Percentiles rank a stretch among this genome's conserved stretches.
Evolutionary conservation across 2,797 vertebrate species (phyloP).

Genomic region (Rhynchotus rufescens): DNA sequence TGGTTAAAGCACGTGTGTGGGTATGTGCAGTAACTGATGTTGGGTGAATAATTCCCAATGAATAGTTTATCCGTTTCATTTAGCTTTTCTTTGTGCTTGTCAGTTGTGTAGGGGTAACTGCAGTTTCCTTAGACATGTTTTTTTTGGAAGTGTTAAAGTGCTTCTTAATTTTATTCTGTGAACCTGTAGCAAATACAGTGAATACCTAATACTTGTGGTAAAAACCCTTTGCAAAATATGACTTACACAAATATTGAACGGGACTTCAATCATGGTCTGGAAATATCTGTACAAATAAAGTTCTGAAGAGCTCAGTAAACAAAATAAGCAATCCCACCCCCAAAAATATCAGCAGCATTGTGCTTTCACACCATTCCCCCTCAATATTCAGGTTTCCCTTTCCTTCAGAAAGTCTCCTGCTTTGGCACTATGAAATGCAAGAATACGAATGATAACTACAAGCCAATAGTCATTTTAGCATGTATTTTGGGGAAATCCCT

Average conservation of each 20-base stretch:
- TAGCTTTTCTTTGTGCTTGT: background rate
- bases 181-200: background rate
- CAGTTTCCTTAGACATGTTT: background rate
- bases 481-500: background rate
- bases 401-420: background rate
- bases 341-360: background rate
- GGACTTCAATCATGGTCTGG: background rate
- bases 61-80: constrained; percentile 31
- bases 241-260: background rate
- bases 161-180: background rate
- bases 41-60: background rate
- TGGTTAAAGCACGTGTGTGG: background rate
- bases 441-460: background rate
- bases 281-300: background rate
- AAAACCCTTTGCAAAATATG: background rate
- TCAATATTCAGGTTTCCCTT: background rate
- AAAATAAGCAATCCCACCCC: background rate
- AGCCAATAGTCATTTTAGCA: accelerated
- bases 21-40: background rate
- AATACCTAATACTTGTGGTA: background rate
- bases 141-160: constrained; percentile 6
- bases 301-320: background rate
- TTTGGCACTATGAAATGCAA: background rate
- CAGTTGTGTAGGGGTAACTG: background rate
- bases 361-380: background rate